These are phyloP conservation scores for Tenthredo mesomela DNA, from an alignment of 2,888 invertebrate genomes.

Conservation along the genomic window DNA sequence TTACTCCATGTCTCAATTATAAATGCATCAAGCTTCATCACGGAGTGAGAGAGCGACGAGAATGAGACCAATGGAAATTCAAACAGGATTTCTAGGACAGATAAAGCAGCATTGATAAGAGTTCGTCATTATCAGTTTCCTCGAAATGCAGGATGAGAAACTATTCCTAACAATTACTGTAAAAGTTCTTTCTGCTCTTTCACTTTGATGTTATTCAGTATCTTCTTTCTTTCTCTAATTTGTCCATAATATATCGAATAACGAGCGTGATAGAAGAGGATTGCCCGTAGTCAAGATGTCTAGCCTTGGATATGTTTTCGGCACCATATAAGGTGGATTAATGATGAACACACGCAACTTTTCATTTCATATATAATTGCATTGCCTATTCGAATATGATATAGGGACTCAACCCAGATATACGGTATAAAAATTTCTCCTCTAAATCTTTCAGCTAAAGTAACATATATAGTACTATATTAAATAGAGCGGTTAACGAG, in stretches of 20 bases:
- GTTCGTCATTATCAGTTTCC: not conserved
- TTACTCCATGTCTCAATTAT: not conserved
- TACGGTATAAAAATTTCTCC: conserved; percentile 15
- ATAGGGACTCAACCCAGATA: conserved; percentile 24
- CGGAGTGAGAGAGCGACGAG: not conserved
- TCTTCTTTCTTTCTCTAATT: not conserved
- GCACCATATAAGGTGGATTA: conserved; percentile 60
- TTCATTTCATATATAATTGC: conserved; percentile 58
- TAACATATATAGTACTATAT: no score
- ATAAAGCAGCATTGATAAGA: not conserved
- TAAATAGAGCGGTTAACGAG: not conserved
- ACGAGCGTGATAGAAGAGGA: conserved; percentile 9
- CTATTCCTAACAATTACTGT: not conserved
- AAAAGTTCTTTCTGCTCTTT: not conserved
- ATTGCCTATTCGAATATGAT: conserved; percentile 44
- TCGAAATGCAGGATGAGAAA: not conserved
- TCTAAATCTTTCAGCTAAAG: conserved; percentile 9
- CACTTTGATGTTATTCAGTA: not conserved
- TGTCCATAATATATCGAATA: not conserved
- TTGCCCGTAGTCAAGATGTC: not conserved
- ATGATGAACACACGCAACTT: conserved; percentile 55
- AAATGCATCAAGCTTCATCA: not conserved
- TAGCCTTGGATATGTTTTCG: conserved; percentile 55
- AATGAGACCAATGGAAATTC: not conserved
- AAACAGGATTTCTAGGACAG: not conserved